phyloP scores from a whole-genome alignment of 64 coral and sea anemone species.

The Trachythela sp. region DNA sequence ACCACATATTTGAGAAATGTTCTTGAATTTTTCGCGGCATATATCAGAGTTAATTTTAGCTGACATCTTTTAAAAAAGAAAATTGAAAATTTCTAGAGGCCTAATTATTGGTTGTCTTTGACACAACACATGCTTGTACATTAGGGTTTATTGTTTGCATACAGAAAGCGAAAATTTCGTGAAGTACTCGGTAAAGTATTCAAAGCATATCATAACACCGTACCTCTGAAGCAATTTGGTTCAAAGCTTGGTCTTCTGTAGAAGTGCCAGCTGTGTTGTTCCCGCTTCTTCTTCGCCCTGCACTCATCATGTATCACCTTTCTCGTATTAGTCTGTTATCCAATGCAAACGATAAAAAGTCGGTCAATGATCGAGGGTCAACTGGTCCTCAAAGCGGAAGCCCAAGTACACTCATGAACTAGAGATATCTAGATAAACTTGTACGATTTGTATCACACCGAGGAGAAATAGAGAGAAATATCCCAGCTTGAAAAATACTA shows the following conservation, averaged over 20 bases:
- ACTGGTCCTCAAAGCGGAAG: neutral
- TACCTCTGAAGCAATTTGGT: conserved; percentile 22
- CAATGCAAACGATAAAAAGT: neutral
- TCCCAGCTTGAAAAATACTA: neutral
- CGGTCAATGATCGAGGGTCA: neutral
- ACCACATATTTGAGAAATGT: no score
- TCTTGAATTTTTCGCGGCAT: no score
- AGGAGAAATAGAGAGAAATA: neutral
- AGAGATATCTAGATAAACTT: neutral
- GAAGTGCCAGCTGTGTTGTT: neutral
- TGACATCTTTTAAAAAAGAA: no score
- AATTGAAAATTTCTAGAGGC: no score
- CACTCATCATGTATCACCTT: neutral
- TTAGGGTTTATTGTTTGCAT: no score
- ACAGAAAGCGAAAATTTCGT: no score
- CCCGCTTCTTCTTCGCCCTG: conserved; percentile 8
- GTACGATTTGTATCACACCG: neutral
- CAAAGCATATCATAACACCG: no score
- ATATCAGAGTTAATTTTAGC: no score
- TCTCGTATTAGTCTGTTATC: no score
- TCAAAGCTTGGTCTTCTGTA: conserved; percentile 16
- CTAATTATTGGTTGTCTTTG: no score
- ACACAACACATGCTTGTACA: no score
- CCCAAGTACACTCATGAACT: neutral
- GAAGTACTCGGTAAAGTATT: no score